Percentiles rank a stretch among this genome's conserved stretches.
phyloP scores from a whole-genome alignment of 1,140 invertebrate genomes.

The Metaphire vulgaris region DNA sequence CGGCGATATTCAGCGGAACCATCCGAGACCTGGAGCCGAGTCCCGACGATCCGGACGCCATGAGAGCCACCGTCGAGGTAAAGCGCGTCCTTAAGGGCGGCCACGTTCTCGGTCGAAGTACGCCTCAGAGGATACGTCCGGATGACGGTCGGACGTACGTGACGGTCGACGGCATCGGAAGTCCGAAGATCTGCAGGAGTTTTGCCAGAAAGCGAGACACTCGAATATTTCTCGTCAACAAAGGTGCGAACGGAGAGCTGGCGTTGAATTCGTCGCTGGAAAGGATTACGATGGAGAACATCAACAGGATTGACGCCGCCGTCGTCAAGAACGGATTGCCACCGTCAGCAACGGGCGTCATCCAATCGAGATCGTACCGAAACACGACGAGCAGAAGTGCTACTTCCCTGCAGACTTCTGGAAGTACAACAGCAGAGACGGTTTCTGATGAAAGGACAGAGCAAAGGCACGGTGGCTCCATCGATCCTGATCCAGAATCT shows the following conservation, averaged over 20 bases:
- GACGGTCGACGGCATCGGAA: conserved; percentile 43
- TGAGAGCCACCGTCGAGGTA: conserved; percentile 43
- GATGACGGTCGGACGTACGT: conserved; percentile 31
- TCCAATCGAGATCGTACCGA: too few relatives aligned
- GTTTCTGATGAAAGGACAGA: too few relatives aligned
- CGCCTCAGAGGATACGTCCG: neutral
- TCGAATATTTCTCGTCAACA: conserved; percentile 56
- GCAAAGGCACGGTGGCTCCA: too few relatives aligned
- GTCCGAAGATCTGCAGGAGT: conserved; percentile 39
- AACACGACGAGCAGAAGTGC: too few relatives aligned
- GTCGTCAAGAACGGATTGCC: too few relatives aligned
- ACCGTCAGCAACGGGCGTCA: too few relatives aligned
- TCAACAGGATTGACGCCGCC: conserved; percentile 65
- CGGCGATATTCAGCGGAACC: neutral
- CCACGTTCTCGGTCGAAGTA: conserved; percentile 29
- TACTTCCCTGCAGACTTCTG: too few relatives aligned
- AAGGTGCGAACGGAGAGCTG: conserved; percentile 60
- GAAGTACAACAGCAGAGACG: too few relatives aligned
- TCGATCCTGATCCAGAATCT: too few relatives aligned
- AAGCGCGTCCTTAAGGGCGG: conserved; percentile 49
- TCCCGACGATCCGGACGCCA: conserved; percentile 27
- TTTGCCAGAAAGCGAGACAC: conserved; percentile 42
- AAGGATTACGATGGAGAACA: conserved; percentile 63
- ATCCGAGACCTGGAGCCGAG: conserved; percentile 16
- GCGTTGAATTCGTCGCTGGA: conserved; percentile 61